phyloP scores from a whole-genome alignment of 2,113 vertebrate genomes.

The Oryzias celebensis region DNA sequence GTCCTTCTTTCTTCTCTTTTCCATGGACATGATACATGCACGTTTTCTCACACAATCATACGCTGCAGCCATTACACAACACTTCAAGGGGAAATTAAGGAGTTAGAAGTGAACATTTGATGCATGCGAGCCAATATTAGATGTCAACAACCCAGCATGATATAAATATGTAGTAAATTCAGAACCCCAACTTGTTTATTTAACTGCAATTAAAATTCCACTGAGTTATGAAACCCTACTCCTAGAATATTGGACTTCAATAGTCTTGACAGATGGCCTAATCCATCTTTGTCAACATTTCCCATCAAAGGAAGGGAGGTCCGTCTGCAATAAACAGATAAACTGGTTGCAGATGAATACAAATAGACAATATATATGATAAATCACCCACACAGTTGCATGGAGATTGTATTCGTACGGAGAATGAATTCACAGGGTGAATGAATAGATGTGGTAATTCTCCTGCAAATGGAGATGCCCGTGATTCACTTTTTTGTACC shows the following conservation, averaged over 20 bases:
- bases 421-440: conserved; percentile 49
- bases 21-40: neutral
- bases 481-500: conserved; percentile 51
- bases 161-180: conserved; percentile 58
- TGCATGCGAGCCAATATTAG: conserved; percentile 23
- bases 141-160: conserved; percentile 13
- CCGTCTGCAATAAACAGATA: conserved; percentile 64
- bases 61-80: conserved; percentile 17
- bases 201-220: conserved; percentile 69
- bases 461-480: conserved; percentile 30
- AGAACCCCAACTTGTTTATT: conserved; percentile 57
- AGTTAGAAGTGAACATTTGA: conserved; percentile 7
- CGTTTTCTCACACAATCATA: conserved; percentile 7
- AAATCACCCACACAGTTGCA: conserved; percentile 47
- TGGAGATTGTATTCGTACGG: conserved; percentile 56
- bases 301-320: conserved; percentile 44
- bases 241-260: conserved; percentile 68
- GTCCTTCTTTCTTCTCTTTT: too few species aligned
- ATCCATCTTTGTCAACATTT: conserved; percentile 71
- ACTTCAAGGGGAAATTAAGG: conserved; percentile 12
- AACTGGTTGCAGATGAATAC: conserved; percentile 71
- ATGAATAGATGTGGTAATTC: conserved; percentile 49
- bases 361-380: conserved; percentile 70
- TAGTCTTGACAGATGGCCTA: conserved; percentile 66
- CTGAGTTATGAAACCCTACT: conserved; percentile 60